These are phyloP conservation scores for Phengaris arion DNA, from an alignment of 2,888 invertebrate genomes.

Conservation along the genomic window DNA sequence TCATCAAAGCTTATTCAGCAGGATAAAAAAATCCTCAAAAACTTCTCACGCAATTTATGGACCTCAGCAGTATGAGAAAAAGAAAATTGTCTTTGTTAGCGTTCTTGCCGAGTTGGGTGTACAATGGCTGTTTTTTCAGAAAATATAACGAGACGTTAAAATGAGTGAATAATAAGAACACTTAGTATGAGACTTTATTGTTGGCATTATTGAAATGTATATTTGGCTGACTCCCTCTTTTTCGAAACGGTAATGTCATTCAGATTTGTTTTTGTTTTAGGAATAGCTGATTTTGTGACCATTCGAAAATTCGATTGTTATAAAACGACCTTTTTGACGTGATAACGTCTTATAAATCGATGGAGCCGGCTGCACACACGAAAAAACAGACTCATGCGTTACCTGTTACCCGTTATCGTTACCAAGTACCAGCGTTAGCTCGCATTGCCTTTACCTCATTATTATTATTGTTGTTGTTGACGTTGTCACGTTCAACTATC, in stretches of 20 bases:
- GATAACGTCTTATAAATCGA: too few relatives aligned
- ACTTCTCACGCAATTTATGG: too few relatives aligned
- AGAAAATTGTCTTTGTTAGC: constrained; percentile 20
- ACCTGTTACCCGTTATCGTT: too few relatives aligned
- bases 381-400: too few relatives aligned
- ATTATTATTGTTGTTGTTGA: too few relatives aligned
- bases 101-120: constrained; percentile 20
- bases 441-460: too few relatives aligned
- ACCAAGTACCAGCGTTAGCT: too few relatives aligned
- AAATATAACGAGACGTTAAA: constrained; percentile 18
- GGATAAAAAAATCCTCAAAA: too few relatives aligned
- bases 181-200: background rate
- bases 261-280: constrained; percentile 1
- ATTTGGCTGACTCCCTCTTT: background rate
- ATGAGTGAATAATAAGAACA: constrained; percentile 13
- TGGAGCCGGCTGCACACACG: too few relatives aligned
- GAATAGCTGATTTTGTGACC: background rate
- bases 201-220: background rate
- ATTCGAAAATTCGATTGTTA: background rate
- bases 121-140: constrained; percentile 10
- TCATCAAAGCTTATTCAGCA: too few relatives aligned
- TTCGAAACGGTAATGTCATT: constrained; percentile 1
- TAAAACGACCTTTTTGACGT: too few relatives aligned
- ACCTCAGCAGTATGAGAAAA: constrained; percentile 8
- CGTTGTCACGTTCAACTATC: too few relatives aligned